Evolutionary conservation across 2,797 vertebrate genomes (phyloP), one percentile per base, ranked within the genome.

Genomic region (Salmo trutta): DNA sequence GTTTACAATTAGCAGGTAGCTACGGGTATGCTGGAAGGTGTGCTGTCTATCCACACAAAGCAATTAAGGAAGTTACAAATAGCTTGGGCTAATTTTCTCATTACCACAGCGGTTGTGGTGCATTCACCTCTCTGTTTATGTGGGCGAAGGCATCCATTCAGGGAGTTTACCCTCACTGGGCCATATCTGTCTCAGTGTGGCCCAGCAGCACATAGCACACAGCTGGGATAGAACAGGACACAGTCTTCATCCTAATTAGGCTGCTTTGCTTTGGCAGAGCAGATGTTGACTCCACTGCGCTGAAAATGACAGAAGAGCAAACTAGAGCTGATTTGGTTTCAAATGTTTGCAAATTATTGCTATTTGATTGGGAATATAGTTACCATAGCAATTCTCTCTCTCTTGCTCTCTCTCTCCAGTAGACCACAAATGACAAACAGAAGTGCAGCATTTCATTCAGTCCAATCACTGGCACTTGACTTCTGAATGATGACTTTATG

Each of bases 201-300:
- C 53, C 59, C 68, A 76, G 54, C 16, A 36, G 52, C 53, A 51
- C 53, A 19, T 3, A 68, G 10, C 15, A 56, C 66, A 12, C 77
- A 77, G 74, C 29, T 78, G 76, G 75, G 75, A 80, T 15, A 19
- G 70, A 69, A 76, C 77, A 76, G 71, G 72, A 81, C 77, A 75
- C 53, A 29, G 52, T 62, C 74, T 78, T 72, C 76, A 69, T 78
- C 70, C 77, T 79, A 82, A 76, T 74, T 64, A 79, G 54, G 36
- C n/a, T 33, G 51, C 24, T 3, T 53, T 73, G 21, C 54, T 65
- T 36, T 24, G 7, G 21, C 72, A 81, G 76, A 53, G 14, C 47
- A 72, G 67, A 81, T 77, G 81, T 82, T 79, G 74, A 72, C 52
- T 77, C 19, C 12, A 51, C 70, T 62, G 65, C 17, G 33, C 47